Evolutionary conservation across 1,140 invertebrate species (phyloP).

Genomic region (Sycobia sp.): DNA sequence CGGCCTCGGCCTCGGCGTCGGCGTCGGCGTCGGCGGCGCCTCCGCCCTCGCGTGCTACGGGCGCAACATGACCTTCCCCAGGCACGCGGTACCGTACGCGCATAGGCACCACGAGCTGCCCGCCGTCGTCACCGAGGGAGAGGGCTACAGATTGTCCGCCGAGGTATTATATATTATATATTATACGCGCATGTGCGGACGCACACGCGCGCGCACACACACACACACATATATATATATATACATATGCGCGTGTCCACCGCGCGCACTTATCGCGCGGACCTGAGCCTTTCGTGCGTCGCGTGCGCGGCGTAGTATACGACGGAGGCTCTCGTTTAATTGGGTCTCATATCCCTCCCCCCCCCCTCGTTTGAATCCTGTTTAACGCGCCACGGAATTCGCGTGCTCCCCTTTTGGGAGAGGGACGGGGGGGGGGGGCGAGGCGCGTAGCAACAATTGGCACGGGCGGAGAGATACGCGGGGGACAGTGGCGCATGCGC

Average conservation of each 20-base stretch:
- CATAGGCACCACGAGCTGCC: slow-evolving; percentile 65
- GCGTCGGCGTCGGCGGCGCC: slow-evolving; percentile 32
- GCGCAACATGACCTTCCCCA: slow-evolving; percentile 68
- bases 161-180: slow-evolving; percentile 50
- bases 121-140: slow-evolving; percentile 69
- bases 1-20: slow-evolving; percentile 39
- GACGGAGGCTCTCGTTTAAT: slow-evolving; percentile 8
- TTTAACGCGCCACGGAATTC: neutral
- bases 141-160: slow-evolving; percentile 59
- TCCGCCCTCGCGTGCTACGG: slow-evolving; percentile 59
- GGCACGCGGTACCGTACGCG: slow-evolving; percentile 53
- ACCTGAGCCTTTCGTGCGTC: neutral
- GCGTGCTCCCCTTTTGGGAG: too few species aligned
- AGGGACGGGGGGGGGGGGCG: too few species aligned
- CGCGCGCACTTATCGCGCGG: too few species aligned
- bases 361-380: slow-evolving; percentile 12
- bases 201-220: too few species aligned
- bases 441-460: too few species aligned
- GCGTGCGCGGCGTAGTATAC: too few species aligned
- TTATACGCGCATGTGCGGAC: neutral
- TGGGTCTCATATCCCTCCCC: slow-evolving; percentile 27
- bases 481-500: too few species aligned
- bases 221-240: too few species aligned
- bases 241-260: too few species aligned
- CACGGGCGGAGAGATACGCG: too few species aligned